Conservation (phyloP, 2,888 invertebrate species). For the Orchestes rusci region DNA sequence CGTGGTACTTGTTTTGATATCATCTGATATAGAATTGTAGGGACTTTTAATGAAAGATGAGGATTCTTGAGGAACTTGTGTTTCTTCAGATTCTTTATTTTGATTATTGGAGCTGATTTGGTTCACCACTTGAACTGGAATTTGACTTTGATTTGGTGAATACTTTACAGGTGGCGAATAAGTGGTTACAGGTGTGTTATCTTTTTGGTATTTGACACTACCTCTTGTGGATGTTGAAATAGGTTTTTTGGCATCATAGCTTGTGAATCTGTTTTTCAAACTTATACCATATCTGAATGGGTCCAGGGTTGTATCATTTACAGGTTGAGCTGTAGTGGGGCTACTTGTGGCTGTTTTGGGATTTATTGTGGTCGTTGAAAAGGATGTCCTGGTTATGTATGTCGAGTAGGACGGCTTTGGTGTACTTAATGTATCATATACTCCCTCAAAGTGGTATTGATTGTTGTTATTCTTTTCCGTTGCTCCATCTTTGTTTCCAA, state of each 20-base stretch:
- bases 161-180: conserved; percentile 11
- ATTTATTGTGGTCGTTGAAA: background rate
- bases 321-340: background rate
- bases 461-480: conserved; percentile 25
- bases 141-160: too few species aligned
- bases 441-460: background rate
- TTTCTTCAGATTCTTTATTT: conserved; percentile 41
- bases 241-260: conserved; percentile 8
- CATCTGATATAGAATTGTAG: conserved; percentile 32
- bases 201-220: background rate
- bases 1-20: conserved; percentile 28
- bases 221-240: background rate
- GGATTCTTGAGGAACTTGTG: conserved; percentile 68
- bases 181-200: conserved; percentile 11
- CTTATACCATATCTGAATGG: conserved; percentile 4
- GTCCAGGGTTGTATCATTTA: background rate
- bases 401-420: background rate
- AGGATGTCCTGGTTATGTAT: background rate
- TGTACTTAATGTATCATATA: background rate
- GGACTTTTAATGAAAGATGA: conserved; percentile 61
- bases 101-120: background rate
- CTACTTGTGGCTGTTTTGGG: background rate
- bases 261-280: conserved; percentile 9
- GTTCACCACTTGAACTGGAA: too few species aligned
- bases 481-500: conserved; percentile 27